Conservation (phyloP, 2,113 vertebrate genomes). For the Syrmaticus mikado region DNA sequence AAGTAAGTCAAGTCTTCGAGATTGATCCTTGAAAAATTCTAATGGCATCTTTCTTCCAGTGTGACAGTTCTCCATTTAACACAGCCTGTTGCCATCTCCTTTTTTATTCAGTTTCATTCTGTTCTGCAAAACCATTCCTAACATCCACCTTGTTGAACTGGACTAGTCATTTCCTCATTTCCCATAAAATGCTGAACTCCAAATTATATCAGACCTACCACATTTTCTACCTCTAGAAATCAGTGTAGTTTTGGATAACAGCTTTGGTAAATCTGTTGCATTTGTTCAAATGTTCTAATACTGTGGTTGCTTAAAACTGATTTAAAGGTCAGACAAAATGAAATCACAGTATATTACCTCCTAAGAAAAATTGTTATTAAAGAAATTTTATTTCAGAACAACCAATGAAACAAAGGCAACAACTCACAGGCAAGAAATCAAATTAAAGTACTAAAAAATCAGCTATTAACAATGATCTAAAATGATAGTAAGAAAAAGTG, state of each 20-base stretch:
- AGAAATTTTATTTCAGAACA: constrained; percentile 25
- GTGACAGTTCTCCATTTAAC: constrained; percentile 17
- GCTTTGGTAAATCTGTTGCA: not conserved
- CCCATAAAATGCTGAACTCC: not conserved
- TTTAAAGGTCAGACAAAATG: constrained; percentile 50
- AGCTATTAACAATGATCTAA: not conserved
- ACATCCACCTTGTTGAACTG: not conserved
- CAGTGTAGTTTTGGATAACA: not conserved
- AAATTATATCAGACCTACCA: not conserved
- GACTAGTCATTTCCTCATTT: not conserved
- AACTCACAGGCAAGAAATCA: not conserved
- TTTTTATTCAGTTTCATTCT: constrained; percentile 1
- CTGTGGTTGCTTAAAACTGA: constrained; percentile 24
- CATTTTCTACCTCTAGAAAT: not conserved
- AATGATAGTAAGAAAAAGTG: not conserved
- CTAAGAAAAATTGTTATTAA: constrained; percentile 27
- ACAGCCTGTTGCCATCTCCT: not conserved
- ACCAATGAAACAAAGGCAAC: not conserved
- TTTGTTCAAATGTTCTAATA: constrained; percentile 14
- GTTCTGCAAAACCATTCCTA: not conserved
- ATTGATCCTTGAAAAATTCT: constrained; percentile 36
- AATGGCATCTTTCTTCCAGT: not conserved
- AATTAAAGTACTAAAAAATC: not conserved
- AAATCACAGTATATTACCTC: constrained; percentile 13
- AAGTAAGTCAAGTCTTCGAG: constrained; percentile 19